These are phyloP conservation scores for Hafferia zeledoni DNA, from an alignment of 2,797 vertebrate genomes.

Conservation along the genomic window DNA sequence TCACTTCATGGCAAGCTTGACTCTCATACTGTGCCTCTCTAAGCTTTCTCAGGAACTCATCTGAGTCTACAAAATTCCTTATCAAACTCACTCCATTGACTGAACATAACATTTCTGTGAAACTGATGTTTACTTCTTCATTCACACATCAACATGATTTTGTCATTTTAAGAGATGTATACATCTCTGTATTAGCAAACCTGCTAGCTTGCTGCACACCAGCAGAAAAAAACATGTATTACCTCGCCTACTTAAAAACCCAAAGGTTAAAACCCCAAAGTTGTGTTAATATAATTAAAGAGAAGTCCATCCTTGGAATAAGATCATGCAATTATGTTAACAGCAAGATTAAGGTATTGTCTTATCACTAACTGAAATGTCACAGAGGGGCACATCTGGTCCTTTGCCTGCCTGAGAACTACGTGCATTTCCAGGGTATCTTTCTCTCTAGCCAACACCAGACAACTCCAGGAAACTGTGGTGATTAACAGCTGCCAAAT, in stretches of 20 bases:
- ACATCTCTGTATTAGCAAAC: not conserved
- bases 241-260: not conserved
- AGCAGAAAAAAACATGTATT: not conserved
- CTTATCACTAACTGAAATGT: not conserved
- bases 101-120: not conserved
- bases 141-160: not conserved
- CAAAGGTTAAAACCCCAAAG: not conserved
- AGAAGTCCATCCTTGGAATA: not conserved
- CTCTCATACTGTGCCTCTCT: not conserved
- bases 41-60: not conserved
- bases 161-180: not conserved
- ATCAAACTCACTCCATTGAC: not conserved
- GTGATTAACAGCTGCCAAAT: not conserved
- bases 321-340: not conserved
- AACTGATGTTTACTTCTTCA: not conserved
- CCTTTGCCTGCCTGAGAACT: not conserved
- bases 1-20: not conserved
- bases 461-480: not conserved
- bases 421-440: not conserved
- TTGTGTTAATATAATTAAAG: not conserved
- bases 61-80: not conserved
- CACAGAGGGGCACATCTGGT: not conserved
- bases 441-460: not conserved
- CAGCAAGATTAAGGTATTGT: not conserved
- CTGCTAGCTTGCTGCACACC: not conserved